Conservation (phyloP, 1,140 invertebrate species). For the Thaumatotibia leucotreta region DNA sequence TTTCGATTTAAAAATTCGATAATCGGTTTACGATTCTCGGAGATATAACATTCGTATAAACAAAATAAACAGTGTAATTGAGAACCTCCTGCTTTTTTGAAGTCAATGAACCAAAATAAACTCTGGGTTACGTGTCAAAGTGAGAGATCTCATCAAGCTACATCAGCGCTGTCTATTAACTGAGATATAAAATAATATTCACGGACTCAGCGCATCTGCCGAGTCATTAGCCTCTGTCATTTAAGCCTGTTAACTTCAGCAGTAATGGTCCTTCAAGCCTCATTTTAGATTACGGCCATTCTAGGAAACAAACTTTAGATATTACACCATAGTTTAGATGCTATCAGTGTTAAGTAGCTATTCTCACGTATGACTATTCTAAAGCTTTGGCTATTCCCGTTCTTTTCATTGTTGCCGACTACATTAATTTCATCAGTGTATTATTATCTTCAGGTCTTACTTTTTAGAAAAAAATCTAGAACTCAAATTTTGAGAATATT, state of each 20-base stretch:
- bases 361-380: neutral
- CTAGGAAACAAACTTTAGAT: conserved; percentile 18
- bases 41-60: no score
- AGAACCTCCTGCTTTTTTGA: no score
- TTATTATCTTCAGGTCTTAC: no score
- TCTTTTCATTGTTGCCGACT: no score
- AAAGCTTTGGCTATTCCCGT: neutral
- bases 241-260: conserved; percentile 62
- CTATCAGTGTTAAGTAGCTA: conserved; percentile 2
- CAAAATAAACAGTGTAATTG: no score
- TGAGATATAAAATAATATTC: conserved; percentile 44
- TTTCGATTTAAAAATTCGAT: no score
- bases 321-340: conserved; percentile 15
- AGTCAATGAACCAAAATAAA: no score
- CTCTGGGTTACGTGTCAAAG: no score
- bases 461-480: no score
- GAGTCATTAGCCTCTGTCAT: conserved; percentile 63
- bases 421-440: no score
- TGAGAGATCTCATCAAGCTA: neutral
- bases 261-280: conserved; percentile 52
- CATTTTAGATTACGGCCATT: conserved; percentile 38
- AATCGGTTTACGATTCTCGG: no score
- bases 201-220: conserved; percentile 60
- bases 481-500: no score
- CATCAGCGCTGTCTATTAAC: conserved; percentile 29